These are phyloP conservation scores for Grapholita molesta DNA, from an alignment of 1,140 invertebrate genomes.

Conservation along the genomic window DNA sequence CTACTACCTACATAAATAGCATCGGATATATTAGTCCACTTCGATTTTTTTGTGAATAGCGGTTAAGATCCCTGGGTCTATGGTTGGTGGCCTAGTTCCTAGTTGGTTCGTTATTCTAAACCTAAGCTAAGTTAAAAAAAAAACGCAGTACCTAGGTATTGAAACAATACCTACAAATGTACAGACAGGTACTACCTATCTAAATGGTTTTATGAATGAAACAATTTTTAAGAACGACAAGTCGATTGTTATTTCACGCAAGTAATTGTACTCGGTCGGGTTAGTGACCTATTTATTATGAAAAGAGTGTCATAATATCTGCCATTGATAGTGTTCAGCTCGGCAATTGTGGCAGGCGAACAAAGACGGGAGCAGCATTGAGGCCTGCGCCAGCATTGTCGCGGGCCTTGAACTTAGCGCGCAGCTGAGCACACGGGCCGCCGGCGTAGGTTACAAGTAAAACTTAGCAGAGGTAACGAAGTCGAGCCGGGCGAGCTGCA, in stretches of 20 bases:
- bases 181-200: no score
- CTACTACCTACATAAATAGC: no score
- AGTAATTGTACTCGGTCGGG: not conserved
- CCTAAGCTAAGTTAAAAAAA: no score
- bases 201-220: not conserved
- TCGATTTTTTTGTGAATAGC: no score
- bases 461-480: not conserved
- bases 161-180: no score
- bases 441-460: not conserved
- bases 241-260: not conserved
- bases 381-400: not conserved
- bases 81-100: no score
- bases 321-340: conserved; percentile 4
- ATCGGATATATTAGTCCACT: no score
- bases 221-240: not conserved
- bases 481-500: not conserved
- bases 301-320: not conserved
- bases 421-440: not conserved
- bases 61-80: no score
- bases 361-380: conserved; percentile 7
- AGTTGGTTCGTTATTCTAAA: no score
- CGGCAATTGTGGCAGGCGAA: conserved; percentile 1
- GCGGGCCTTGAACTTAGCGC: conserved; percentile 14
- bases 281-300: not conserved
- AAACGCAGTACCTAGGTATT: no score